phyloP scores from a whole-genome alignment of 2,113 vertebrate species.

The Hipposideros armiger region DNA sequence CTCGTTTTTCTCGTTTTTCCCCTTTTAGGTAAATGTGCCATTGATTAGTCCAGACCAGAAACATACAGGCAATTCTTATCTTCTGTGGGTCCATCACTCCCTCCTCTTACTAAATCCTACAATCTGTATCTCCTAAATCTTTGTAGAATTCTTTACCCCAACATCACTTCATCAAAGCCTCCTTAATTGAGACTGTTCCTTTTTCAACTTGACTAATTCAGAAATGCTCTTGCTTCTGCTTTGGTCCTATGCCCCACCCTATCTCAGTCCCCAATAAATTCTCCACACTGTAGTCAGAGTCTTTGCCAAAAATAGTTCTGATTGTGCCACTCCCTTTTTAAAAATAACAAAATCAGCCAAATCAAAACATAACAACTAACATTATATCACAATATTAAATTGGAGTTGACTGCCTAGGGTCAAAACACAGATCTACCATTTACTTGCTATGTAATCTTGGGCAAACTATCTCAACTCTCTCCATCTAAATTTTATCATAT shows the following conservation, averaged over 20 bases:
- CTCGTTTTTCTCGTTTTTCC: not conserved
- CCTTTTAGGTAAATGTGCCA: not conserved
- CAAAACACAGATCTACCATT: not conserved
- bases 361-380: not conserved
- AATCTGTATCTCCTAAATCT: not conserved
- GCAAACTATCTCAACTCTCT: not conserved
- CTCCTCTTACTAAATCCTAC: not conserved
- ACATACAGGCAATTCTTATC: not conserved
- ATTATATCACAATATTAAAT: not conserved
- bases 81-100: not conserved
- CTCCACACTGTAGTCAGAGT: not conserved
- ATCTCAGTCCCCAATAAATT: not conserved
- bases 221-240: not conserved
- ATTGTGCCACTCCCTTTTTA: not conserved
- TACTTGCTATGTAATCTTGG: not conserved
- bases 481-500: not conserved
- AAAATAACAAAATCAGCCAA: constrained; percentile 10
- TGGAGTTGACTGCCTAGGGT: not conserved
- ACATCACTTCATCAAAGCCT: not conserved
- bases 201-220: not conserved
- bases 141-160: not conserved
- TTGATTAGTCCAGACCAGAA: not conserved
- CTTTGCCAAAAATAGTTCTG: not conserved
- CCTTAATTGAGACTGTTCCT: not conserved
- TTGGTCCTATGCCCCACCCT: not conserved